Base-by-base conservation (phyloP, 2,888 invertebrate genomes). In the Rhingia rostrata region DNA sequence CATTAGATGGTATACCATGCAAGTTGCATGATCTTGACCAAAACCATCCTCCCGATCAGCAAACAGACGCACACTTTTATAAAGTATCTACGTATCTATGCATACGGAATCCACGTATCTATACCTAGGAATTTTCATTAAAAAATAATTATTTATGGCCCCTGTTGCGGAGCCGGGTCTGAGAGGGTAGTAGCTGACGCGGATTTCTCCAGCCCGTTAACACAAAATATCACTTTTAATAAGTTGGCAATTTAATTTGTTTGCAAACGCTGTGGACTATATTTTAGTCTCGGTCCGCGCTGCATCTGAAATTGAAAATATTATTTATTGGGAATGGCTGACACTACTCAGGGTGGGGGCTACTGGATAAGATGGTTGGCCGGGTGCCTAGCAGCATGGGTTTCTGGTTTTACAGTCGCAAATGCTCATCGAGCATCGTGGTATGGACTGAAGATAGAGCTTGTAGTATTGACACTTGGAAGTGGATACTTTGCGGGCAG, bases 161-260 rank as follows among this genome's bases (percentile, higher is more conserved):
- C 53, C 64, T 47, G 58, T 35, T 64, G 22, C 22, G 14, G 61
- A 35, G 60, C 41, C 47, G 14, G 6, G 35, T 3, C 45, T 33
- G 6, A 32, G 22, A 51, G 64, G 78, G 30, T 33, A 58, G 66
- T 33, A 22, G 32, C 9, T 7, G 12, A 12, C 22, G 51, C 37
- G 45, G 51, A 73, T 74, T 58, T 54, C 67, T 79, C 67, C 43
- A 54, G 60, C 37, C 82, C 72, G 82, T 78, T 82, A 78, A 82
- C 72, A 82, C 82, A 60, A 82, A 82, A 78, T 82, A 82, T 78
- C 82, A 82, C 82, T 70, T 82, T 82, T 82, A 82, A 82, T 78
- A 82, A 82, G 70, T 72, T 72, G 82, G 82, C 82, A 72, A 72
- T 82, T 82, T 82, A 82, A 82, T 82, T 82, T 82, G 82, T 82